Evolutionary conservation across 2,113 vertebrate species (phyloP), one percentile per base, ranked within the genome.

Genomic region (Oreochromis tanganicae): DNA sequence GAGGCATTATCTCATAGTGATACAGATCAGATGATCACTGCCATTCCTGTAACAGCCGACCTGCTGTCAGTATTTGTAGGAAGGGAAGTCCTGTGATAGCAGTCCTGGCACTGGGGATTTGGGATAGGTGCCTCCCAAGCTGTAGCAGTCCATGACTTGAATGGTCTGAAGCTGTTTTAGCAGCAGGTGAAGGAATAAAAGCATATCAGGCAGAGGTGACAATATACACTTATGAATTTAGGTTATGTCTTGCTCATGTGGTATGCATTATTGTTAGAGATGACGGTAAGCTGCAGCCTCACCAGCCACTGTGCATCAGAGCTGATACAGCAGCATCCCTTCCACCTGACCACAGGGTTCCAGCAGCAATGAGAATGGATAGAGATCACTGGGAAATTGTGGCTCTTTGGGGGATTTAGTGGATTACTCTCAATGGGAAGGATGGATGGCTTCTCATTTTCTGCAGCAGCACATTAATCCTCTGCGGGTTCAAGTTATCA

Each of bases 391-490:
- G 61, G 78, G 84, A 82, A 85, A 80, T 85, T 92, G 78, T 85
- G 57, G 54, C 90, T 82, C 90, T 85, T 75, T 82, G 86, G 84
- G 83, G 90, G 91, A 93, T 93, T 94, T 88, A 87, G 38, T 50
- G 85, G n/a, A 83, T 84, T 81, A 13, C 19, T 86, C 90, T 80
- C 85, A 41, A 3, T 14, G 36, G 87, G 82, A 85, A 80, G 82
- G 81, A 91, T 83, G 56, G 61, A 86, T 89, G 81, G 88, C 73
- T 93, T 94, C 88, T 88, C 80, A 56, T 93, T 88, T 89, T 84
- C 75, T 73, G 43, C 73, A 79, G 79, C 83, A 38, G 1, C 79
- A 83, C 85, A 81, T 88, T 92, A 93, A 92, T 93, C 90, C 88
- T 85, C 61, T 36, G 46, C 17, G 36, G 89, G 83, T 85, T 79